These are phyloP conservation scores for Aphis gossypii DNA, from an alignment of 1,140 invertebrate species.

Conservation along the genomic window DNA sequence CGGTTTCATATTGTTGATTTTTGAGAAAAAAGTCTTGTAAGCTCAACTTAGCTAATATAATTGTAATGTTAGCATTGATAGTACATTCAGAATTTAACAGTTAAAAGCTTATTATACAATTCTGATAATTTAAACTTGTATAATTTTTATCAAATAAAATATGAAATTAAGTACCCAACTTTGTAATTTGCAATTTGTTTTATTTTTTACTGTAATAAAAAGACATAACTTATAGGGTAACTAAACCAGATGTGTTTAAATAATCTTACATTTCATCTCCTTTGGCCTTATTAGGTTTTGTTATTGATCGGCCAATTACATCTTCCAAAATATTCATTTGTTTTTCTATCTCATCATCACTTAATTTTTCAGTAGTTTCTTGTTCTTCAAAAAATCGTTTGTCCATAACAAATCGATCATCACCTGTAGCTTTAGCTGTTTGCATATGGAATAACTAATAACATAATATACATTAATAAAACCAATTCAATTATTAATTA, in stretches of 20 bases:
- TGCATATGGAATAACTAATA: constrained; percentile 49
- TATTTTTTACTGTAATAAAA: background rate
- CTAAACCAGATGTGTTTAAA: background rate
- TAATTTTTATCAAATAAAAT: too few species aligned
- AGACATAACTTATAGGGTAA: background rate
- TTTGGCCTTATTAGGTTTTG: constrained; percentile 11
- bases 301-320: constrained; percentile 40
- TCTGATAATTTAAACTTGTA: too few species aligned
- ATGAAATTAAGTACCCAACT: too few species aligned
- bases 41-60: background rate
- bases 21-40: background rate
- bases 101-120: background rate
- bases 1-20: background rate
- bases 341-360: constrained; percentile 53
- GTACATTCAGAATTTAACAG: background rate
- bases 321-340: constrained; percentile 56
- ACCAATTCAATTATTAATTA: background rate
- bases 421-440: constrained; percentile 46
- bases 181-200: background rate
- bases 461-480: background rate
- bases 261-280: constrained; percentile 34
- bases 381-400: constrained; percentile 54
- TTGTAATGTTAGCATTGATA: too few species aligned
- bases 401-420: constrained; percentile 42
- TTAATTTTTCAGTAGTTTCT: constrained; percentile 48